phyloP scores from a whole-genome alignment of 2,113 vertebrate species.

The Hiodon tergisus region DNA sequence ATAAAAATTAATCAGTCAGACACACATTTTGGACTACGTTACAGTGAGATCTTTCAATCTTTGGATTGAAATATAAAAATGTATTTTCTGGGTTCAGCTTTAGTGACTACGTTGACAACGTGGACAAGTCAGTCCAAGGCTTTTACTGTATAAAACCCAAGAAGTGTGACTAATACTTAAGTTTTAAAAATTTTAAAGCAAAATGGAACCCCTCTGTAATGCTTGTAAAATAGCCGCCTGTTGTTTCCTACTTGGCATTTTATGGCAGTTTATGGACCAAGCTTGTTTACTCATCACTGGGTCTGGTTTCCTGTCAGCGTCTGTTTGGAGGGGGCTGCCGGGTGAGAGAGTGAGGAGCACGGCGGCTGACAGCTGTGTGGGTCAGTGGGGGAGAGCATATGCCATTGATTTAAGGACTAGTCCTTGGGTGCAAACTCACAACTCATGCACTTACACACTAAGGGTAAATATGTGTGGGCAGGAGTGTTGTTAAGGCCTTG shows the following conservation, averaged over 20 bases:
- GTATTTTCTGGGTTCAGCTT: no score
- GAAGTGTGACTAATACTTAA: no score
- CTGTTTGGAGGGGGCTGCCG: constrained; percentile 42
- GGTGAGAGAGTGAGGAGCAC: constrained; percentile 29
- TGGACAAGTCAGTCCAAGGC: neutral
- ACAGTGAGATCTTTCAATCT: no score
- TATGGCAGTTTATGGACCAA: constrained; percentile 40
- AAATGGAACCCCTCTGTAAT: neutral
- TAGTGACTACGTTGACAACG: neutral
- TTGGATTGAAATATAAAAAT: no score
- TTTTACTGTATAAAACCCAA: constrained; percentile 3
- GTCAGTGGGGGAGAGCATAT: constrained; percentile 52
- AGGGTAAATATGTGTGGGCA: constrained; percentile 35
- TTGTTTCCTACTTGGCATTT: constrained; percentile 41
- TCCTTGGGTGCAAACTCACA: constrained; percentile 31
- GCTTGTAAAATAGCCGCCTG: constrained; percentile 26
- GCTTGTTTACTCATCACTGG: constrained; percentile 55
- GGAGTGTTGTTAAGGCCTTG: constrained; percentile 59
- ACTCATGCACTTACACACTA: constrained; percentile 15
- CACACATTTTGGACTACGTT: no score
- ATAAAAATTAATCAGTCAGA: no score
- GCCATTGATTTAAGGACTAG: constrained; percentile 54
- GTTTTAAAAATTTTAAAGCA: neutral
- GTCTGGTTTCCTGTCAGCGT: constrained; percentile 48
- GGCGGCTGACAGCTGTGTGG: constrained; percentile 56